Evolutionary conservation across 23 tunicate genomes (phyloP), one percentile per base, ranked within the genome.

Genomic region (Oikopleura dioica): DNA sequence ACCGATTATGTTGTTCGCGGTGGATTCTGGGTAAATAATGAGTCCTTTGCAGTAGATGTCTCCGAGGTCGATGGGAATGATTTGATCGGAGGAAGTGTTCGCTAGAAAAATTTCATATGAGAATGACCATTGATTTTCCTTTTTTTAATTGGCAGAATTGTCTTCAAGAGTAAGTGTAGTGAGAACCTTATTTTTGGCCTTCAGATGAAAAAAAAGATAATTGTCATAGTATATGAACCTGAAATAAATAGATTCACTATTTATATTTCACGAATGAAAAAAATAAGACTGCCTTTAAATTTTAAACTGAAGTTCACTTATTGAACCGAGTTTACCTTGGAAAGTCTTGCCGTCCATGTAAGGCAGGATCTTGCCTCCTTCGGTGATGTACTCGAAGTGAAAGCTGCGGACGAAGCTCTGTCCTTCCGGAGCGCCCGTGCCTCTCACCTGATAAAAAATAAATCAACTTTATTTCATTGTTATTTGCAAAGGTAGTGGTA

Each of bases 381-480:
- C 72, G 29, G 16, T 31, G 33, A 63, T 63, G 26, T 16, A 16
- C 26, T 63, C 26, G 30, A 63, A 2, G 33, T 63, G 16, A 63
- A 63, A 63, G 29, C 5, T 12, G 30, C 26, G 16, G 4, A 63
- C 72, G 26, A 63, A 63, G 33, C 72, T 21, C 26, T 63, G 16
- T 63, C 72, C 72, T 63, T 63, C 32, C 26, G 72, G 72, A 2
- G 72, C 72, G 4, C 72, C 72, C 16, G 72, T 63, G 16, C 72
- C 72, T 4, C 33, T 23, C 33, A 63, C 72, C 72, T 63, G 16
- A 44, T 9, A 9, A 44, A 9, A 44, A 9, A 44, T n/a, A n/a
- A n/a, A n/a, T n/a, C n/a, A n/a, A n/a, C n/a, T n/a, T n/a, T n/a
- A n/a, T n/a, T n/a, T n/a, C n/a, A n/a, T n/a, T n/a, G n/a, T n/a